phyloP scores from a whole-genome alignment of 1,140 invertebrate species.

The Drosophila malerkotliana region DNA sequence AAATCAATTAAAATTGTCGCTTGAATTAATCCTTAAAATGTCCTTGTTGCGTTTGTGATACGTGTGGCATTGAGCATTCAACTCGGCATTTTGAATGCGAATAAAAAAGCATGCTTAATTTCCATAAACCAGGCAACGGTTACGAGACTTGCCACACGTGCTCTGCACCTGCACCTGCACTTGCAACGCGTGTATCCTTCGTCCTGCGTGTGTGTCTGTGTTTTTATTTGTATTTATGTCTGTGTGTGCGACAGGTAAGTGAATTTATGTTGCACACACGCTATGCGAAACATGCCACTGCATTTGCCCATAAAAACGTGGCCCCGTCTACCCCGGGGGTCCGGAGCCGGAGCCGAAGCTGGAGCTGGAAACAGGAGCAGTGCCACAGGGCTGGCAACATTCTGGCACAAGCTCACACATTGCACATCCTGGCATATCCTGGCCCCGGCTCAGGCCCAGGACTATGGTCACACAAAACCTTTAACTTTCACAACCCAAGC shows the following conservation, averaged over 20 bases:
- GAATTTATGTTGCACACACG: conserved; percentile 76
- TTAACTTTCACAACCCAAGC: conserved; percentile 20
- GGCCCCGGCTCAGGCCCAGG: conserved; percentile 17
- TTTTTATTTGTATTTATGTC: conserved; percentile 15
- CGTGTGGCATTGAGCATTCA: neutral
- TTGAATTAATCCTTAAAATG: neutral
- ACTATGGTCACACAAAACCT: conserved; percentile 41
- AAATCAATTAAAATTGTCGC: neutral
- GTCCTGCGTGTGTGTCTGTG: conserved; percentile 8
- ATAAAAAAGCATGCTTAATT: conserved; percentile 59
- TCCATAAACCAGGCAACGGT: conserved; percentile 63
- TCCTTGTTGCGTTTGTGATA: conserved; percentile 14
- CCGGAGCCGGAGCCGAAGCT: conserved; percentile 8
- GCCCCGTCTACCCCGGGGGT: conserved; percentile 2
- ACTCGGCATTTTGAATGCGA: conserved; percentile 14
- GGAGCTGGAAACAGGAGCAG: neutral
- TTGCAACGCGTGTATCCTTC: conserved; percentile 15
- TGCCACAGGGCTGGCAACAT: conserved; percentile 29
- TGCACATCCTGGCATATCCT: conserved; percentile 29
- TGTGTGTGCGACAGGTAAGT: conserved; percentile 68
- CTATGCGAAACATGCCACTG: conserved; percentile 78
- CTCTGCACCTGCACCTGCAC: conserved; percentile 15
- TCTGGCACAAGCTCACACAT: conserved; percentile 4
- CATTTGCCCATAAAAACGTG: conserved; percentile 72
- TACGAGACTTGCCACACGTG: conserved; percentile 51